These are phyloP conservation scores for Rhopilema esculentum DNA, from an alignment of 30 jellyfish, hydroid and myxozoan species.

Conservation along the genomic window DNA sequence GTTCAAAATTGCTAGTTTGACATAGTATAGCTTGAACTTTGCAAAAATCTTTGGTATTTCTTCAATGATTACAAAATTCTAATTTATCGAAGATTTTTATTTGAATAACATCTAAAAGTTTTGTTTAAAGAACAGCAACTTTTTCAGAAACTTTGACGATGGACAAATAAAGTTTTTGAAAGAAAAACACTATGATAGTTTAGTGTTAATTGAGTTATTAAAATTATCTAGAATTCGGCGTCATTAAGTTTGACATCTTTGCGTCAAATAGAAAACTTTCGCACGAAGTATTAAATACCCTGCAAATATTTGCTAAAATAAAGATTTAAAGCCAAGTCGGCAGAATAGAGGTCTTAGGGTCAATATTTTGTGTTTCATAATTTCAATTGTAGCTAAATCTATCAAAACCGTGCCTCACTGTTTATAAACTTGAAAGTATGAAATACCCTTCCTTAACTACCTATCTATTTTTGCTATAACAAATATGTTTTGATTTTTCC, in stretches of 20 bases:
- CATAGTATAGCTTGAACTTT: background rate
- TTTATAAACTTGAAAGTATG: slow-evolving; percentile 8
- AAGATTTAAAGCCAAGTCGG: slow-evolving; percentile 12
- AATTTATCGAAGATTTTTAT: background rate
- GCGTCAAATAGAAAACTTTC: background rate
- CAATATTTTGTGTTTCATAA: slow-evolving; percentile 17
- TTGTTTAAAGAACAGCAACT: background rate
- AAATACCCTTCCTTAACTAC: background rate
- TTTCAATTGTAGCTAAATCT: slow-evolving; percentile 10
- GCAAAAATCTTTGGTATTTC: background rate
- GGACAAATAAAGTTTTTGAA: background rate
- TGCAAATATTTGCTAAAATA: background rate
- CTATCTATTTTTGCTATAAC: background rate
- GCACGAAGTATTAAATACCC: background rate
- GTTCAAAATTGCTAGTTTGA: too few relatives aligned
- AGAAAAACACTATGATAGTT: background rate
- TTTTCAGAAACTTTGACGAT: background rate
- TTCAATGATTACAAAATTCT: background rate
- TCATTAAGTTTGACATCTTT: background rate
- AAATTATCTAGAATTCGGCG: slow-evolving; percentile 3
- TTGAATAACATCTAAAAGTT: background rate
- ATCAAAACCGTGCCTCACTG: slow-evolving; percentile 31
- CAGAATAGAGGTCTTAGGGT: slow-evolving; percentile 7
- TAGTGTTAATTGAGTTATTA: background rate
- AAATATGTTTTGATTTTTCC: background rate